Conservation (phyloP, 1,140 invertebrate species). For the Drosophila kurseongensis region DNA sequence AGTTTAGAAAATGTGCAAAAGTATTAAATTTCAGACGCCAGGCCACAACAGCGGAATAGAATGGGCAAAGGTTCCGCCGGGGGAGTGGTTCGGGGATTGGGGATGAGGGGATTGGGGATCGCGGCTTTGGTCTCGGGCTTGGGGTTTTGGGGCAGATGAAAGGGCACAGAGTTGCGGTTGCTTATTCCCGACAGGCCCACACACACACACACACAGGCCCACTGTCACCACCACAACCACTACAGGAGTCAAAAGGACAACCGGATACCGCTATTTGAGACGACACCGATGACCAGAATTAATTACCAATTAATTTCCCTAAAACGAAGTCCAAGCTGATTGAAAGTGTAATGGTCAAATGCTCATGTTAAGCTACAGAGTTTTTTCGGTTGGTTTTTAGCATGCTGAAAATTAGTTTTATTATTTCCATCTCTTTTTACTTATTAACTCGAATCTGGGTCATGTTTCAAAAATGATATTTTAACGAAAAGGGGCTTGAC, state of each 20-base stretch:
- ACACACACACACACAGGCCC: not conserved
- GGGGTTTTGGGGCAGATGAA: conserved; percentile 3
- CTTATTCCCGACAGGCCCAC: not conserved
- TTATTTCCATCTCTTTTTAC: too few species aligned
- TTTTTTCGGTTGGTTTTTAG: too few species aligned
- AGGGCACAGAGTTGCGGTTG: conserved; percentile 20
- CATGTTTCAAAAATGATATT: too few species aligned
- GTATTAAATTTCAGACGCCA: conserved; percentile 58
- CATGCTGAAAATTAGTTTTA: too few species aligned
- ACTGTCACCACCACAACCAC: not conserved
- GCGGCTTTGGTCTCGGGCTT: not conserved
- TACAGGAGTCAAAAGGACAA: not conserved
- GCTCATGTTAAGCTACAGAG: not conserved
- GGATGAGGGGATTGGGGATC: conserved; percentile 7
- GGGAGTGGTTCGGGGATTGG: conserved; percentile 8
- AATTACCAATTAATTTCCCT: conserved; percentile 7
- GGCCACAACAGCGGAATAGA: conserved; percentile 41
- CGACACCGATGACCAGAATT: conserved; percentile 4
- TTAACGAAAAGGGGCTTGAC: too few species aligned
- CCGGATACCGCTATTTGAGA: conserved; percentile 20
- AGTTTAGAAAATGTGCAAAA: conserved; percentile 62
- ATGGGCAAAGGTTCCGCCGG: conserved; percentile 20
- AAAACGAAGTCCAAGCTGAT: not conserved
- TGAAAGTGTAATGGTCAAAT: conserved; percentile 2
- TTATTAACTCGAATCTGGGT: too few species aligned